A percentile compares a stretch with the other conserved stretches of the same genome.
phyloP scores from a whole-genome alignment of 2,888 invertebrate species.

The Cataglyphis altisquamis region DNA sequence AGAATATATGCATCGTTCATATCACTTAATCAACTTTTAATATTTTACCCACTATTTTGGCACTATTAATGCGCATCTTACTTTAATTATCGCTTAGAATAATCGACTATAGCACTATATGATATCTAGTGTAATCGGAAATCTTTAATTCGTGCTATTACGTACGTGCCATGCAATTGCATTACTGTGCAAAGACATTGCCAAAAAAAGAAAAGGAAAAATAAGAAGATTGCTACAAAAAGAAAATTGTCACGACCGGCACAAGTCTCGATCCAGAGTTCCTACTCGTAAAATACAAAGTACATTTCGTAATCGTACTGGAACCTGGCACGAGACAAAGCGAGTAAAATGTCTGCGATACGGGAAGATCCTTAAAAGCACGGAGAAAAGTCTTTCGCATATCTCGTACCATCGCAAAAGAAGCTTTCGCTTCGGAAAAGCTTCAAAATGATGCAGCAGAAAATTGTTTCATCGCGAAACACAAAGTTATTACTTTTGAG shows the following conservation, averaged over 20 bases:
- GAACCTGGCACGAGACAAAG: constrained; percentile 43
- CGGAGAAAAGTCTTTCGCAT: constrained; percentile 48
- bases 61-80: not conserved
- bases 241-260: constrained; percentile 27
- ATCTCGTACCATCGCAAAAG: not conserved
- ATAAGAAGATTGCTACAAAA: constrained; percentile 17
- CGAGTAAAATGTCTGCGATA: constrained; percentile 22
- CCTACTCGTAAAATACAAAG: not conserved
- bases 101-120: constrained; percentile 7
- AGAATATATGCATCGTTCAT: not conserved
- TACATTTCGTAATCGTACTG: not conserved
- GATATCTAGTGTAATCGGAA: not conserved
- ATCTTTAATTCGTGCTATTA: constrained; percentile 43
- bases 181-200: constrained; percentile 60
- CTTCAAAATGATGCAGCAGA: not conserved
- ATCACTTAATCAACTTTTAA: not conserved
- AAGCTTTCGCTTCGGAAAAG: not conserved
- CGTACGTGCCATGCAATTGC: constrained; percentile 62
- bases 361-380: constrained; percentile 25
- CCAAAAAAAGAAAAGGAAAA: not conserved
- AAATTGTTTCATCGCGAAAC: not conserved
- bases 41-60: not conserved
- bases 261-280: constrained; percentile 17
- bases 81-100: constrained; percentile 8
- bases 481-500: not conserved